Evolutionary conservation across 2,888 invertebrate genomes (phyloP).

Genomic region (Orthonychiurus folsomi): DNA sequence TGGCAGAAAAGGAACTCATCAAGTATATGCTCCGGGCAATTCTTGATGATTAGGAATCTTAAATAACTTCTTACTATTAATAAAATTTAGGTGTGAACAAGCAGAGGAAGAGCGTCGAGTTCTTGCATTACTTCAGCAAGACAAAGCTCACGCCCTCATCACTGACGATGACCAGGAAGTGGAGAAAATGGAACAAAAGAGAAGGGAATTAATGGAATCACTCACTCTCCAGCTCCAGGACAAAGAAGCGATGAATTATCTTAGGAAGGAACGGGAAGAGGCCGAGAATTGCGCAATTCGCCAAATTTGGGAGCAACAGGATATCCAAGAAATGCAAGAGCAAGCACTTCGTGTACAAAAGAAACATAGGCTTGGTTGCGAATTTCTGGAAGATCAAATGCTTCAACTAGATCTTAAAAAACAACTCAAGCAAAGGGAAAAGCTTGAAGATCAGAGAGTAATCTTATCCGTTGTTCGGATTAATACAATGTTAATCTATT

Average conservation of each 20-base stretch:
- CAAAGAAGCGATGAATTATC: conserved; percentile 32
- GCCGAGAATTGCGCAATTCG: conserved; percentile 25
- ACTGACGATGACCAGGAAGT: conserved; percentile 30
- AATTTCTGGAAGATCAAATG: conserved; percentile 40
- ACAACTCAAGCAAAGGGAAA: conserved; percentile 53
- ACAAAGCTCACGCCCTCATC: conserved; percentile 25
- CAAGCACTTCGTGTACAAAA: conserved; percentile 21
- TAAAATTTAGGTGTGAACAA: conserved; percentile 30
- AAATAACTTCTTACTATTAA: background rate
- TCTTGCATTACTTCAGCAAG: conserved; percentile 28
- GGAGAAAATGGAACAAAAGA: conserved; percentile 25
- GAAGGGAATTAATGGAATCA: conserved; percentile 24
- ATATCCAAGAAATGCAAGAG: conserved; percentile 28
- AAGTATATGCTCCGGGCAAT: conserved; percentile 30
- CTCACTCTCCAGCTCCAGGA: conserved; percentile 33
- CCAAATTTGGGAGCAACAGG: conserved; percentile 21
- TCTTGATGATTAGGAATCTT: conserved; percentile 31
- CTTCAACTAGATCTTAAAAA: conserved; percentile 52
- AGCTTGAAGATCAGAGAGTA: conserved; percentile 47
- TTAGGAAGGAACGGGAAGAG: conserved; percentile 24
- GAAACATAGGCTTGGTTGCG: conserved; percentile 30
- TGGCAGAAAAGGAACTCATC: conserved; percentile 53
- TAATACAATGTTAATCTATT: background rate
- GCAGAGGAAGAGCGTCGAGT: conserved; percentile 34
- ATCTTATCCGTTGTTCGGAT: background rate